These are phyloP conservation scores for Syngnathus floridae DNA, from an alignment of 2,113 vertebrate species.

Conservation along the genomic window DNA sequence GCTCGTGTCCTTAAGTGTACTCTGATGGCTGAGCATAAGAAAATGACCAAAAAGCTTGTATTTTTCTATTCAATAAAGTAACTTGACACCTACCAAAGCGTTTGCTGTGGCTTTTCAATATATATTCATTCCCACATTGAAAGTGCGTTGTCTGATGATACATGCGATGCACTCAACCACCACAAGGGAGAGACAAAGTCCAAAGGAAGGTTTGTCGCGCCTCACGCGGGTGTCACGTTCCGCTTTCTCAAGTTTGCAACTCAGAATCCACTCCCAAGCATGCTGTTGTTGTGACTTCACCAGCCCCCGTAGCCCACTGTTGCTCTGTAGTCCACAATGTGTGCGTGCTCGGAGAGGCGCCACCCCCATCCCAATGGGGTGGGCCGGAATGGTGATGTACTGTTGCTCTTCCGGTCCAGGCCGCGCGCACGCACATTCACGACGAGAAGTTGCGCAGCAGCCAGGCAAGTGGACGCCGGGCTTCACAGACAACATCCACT, in stretches of 20 bases:
- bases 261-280: background rate
- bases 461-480: conserved; percentile 3
- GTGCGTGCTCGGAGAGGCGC: background rate
- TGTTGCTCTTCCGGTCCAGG: conserved; percentile 1
- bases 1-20: conserved; percentile 9
- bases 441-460: conserved; percentile 6
- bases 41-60: conserved; percentile 37
- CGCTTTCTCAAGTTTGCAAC: background rate
- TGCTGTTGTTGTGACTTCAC: background rate
- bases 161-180: background rate
- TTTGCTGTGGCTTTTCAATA: background rate
- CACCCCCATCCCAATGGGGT: background rate
- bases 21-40: conserved; percentile 6
- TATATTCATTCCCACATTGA: background rate
- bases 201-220: background rate
- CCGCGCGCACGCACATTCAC: background rate
- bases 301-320: background rate
- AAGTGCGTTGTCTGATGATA: too few species aligned
- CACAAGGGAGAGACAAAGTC: conserved; percentile 49
- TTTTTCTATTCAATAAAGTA: conserved; percentile 68
- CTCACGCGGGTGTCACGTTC: background rate
- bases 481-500: background rate
- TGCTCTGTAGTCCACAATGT: background rate
- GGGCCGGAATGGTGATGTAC: background rate
- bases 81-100: conserved; percentile 37